Percentiles rank a stretch among this genome's conserved stretches.
Evolutionary conservation across 2,888 invertebrate genomes (phyloP).

Genomic region (Drosophila neoperkinsi): DNA sequence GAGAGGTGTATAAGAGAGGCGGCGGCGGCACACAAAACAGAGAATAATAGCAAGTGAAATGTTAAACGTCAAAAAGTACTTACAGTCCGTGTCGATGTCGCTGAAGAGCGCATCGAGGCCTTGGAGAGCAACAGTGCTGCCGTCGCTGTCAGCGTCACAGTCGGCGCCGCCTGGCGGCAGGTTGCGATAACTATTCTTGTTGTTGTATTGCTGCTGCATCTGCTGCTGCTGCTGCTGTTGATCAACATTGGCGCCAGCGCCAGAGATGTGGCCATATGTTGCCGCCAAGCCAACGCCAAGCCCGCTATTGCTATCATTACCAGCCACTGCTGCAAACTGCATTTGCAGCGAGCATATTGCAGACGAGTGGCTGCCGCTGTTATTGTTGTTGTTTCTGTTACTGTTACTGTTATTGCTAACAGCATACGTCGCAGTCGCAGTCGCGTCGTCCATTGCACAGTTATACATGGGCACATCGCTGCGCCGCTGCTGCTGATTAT

Average conservation of each 20-base stretch:
- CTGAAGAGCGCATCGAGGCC: slow-evolving; percentile 65
- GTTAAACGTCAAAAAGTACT: slow-evolving; percentile 15
- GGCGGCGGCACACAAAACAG: slow-evolving; percentile 12
- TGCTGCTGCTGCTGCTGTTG: slow-evolving; percentile 47
- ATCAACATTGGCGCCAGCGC: slow-evolving; percentile 74
- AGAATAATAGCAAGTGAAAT: not conserved
- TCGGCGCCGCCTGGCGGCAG: slow-evolving; percentile 52
- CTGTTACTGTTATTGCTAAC: slow-evolving; percentile 42
- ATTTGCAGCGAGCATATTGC: slow-evolving; percentile 69
- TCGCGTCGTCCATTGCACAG: slow-evolving; percentile 82
- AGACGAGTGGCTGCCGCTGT: slow-evolving; percentile 44
- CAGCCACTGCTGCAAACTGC: slow-evolving; percentile 68
- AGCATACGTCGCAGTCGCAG: slow-evolving; percentile 42
- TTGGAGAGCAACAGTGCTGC: slow-evolving; percentile 62
- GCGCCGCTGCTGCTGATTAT: slow-evolving; percentile 66
- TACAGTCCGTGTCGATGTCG: slow-evolving; percentile 66
- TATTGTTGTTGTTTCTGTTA: slow-evolving; percentile 20
- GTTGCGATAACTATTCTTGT: slow-evolving; percentile 36
- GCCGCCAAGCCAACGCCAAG: slow-evolving; percentile 37
- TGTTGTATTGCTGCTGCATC: slow-evolving; percentile 29
- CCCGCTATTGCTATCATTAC: slow-evolving; percentile 42
- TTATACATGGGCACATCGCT: slow-evolving; percentile 84
- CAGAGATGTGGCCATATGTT: slow-evolving; percentile 63
- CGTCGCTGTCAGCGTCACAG: slow-evolving; percentile 67
- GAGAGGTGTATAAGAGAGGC: slow-evolving; percentile 13